phyloP scores from a whole-genome alignment of 1,140 invertebrate species.

The Microplitis demolitor region DNA sequence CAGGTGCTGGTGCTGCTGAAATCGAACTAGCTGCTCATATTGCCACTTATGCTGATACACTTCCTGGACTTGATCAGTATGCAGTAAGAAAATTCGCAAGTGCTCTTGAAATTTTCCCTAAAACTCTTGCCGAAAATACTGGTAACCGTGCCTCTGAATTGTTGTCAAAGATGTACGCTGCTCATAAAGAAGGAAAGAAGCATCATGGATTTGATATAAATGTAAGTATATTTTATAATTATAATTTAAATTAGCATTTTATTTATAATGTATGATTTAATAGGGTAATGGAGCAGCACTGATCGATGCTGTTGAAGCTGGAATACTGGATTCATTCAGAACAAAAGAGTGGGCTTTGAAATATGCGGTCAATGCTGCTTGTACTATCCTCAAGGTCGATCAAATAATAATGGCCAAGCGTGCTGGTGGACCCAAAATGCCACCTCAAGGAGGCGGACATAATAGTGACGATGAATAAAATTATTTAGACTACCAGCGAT shows the following conservation, averaged over 20 bases:
- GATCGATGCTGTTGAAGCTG: slow-evolving; percentile 75
- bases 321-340: slow-evolving; percentile 84
- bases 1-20: slow-evolving; percentile 95
- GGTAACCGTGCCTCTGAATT: slow-evolving; percentile 88
- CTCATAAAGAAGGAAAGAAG: slow-evolving; percentile 87
- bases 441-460: slow-evolving; percentile 61
- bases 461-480: slow-evolving; percentile 73
- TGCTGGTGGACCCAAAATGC: slow-evolving; percentile 92
- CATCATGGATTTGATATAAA: slow-evolving; percentile 90
- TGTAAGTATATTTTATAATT: slow-evolving; percentile 52
- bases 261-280: slow-evolving; percentile 25
- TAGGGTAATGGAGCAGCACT: slow-evolving; percentile 66
- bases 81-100: slow-evolving; percentile 93
- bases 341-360: slow-evolving; percentile 94
- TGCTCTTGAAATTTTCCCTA: slow-evolving; percentile 89
- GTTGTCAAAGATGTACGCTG: slow-evolving; percentile 88
- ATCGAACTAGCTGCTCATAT: slow-evolving; percentile 91
- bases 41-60: slow-evolving; percentile 83
- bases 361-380: slow-evolving; percentile 91
- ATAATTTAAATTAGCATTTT: background rate
- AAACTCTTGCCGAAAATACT: slow-evolving; percentile 92
- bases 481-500: background rate
- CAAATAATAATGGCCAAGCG: slow-evolving; percentile 99
- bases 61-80: slow-evolving; percentile 96
- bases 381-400: slow-evolving; percentile 95